Base-by-base conservation (phyloP, 2,888 invertebrate species). In the Phengaris alcon region DNA sequence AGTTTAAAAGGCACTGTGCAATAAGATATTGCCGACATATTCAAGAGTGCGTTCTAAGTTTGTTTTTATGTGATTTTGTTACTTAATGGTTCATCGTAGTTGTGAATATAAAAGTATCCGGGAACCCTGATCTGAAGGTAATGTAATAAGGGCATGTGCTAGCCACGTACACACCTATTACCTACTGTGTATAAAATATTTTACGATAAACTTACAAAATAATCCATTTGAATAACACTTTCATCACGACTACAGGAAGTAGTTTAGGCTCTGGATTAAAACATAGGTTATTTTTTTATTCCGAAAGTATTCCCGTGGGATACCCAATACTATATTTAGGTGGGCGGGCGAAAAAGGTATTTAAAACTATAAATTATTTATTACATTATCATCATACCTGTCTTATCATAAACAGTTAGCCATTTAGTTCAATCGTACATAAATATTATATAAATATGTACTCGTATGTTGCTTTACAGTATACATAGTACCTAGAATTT, bases 1-100 rank as follows among this genome's bases (percentile, higher is more conserved):
- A 54, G 54, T 72, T 72, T 72, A 72, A 72, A 52, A 72, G 22
- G 48, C 72, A 51, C 54, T 72, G 13, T 52, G 72, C 72, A 52
- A 70, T 51, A 51, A 48, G 68, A 68, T 64, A 12, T 22, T 15
- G 64, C 64, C 64, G 64, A 64, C 64, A 35, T 64, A 44, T 8
- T 64, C 2, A 2, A 52, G 52, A 52, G 64, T 35, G 22, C 10
- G 59, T 22, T 35, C 35, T 1, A 35, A 2, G 35, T 22, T 57
- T 10, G 59, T 12, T 59, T 59, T 64, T 64, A 22, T 64, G 10
- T 64, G 9, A 48, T 48, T 48, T 48, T 48, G 8, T 59, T 59
- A 22, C 59, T 22, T 44, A 6, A 6, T 64, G 12, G 35, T 44
- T 64, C 13, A 7, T 64, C 4, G 22, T 2, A 2, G 35, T 5